Evolutionary conservation across 2,797 vertebrate genomes (phyloP).

Genomic region (Coranthus polyacanthus): DNA sequence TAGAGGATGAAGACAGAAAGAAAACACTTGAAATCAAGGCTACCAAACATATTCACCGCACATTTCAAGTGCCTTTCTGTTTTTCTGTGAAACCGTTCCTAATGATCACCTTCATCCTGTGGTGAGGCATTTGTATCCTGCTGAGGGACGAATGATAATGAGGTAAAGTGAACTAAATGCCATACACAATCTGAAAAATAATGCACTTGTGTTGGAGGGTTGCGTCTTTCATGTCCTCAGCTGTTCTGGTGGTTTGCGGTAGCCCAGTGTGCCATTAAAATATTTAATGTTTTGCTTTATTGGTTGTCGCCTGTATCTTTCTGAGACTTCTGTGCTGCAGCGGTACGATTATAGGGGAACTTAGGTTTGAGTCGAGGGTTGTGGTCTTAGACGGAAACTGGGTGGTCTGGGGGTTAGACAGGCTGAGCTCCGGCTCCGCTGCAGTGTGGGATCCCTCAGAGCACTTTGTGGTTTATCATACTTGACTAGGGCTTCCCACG

Average conservation of each 20-base stretch:
- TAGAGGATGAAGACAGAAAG: no score
- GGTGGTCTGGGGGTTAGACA: constrained; percentile 66
- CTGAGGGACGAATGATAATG: constrained; percentile 32
- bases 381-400: constrained; percentile 61
- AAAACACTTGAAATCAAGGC: no score
- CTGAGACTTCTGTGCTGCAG: constrained; percentile 34
- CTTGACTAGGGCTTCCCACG: constrained; percentile 66
- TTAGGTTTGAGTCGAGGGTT: constrained; percentile 44
- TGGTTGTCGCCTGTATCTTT: constrained; percentile 22
- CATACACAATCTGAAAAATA: constrained; percentile 25
- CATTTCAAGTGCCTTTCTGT: no score
- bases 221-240: constrained; percentile 19
- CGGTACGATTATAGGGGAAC: constrained; percentile 21
- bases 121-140: constrained; percentile 22
- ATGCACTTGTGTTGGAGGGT: constrained; percentile 13
- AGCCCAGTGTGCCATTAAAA: constrained; percentile 35
- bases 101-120: constrained; percentile 24
- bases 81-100: constrained; percentile 15
- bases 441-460: constrained; percentile 72
- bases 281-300: constrained; percentile 39
- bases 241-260: constrained; percentile 33
- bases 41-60: no score
- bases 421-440: constrained; percentile 48
- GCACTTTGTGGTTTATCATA: constrained; percentile 74
- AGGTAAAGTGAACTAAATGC: constrained; percentile 17